Evolutionary conservation across 2,888 invertebrate genomes (phyloP).

Genomic region (Calephelis perditalis): DNA sequence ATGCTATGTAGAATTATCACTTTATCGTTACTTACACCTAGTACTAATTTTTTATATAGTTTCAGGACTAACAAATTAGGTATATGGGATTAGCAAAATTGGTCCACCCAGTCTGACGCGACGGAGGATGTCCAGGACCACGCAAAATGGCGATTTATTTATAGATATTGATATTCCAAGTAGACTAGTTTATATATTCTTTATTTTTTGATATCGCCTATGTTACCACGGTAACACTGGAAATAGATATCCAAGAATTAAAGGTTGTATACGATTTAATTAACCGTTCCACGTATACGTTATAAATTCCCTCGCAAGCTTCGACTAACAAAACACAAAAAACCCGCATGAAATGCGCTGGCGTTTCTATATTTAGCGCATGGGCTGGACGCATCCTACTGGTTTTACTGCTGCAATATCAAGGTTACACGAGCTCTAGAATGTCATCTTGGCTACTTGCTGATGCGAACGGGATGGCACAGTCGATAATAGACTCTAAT

Average conservation of each 20-base stretch:
- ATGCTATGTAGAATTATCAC: no score
- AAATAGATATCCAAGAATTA: slow-evolving; percentile 9
- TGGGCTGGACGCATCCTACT: slow-evolving; percentile 65
- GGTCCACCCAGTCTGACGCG: no score
- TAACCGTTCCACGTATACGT: slow-evolving; percentile 48
- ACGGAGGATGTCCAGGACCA: no score
- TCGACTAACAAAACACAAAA: slow-evolving; percentile 58
- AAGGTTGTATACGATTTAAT: slow-evolving; percentile 54
- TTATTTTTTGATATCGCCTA: no score
- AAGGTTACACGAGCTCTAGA: slow-evolving; percentile 60
- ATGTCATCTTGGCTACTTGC: slow-evolving; percentile 55
- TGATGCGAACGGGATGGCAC: slow-evolving; percentile 38
- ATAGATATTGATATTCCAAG: no score
- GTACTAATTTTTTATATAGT: no score
- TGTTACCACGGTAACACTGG: background rate
- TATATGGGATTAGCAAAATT: no score
- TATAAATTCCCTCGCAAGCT: slow-evolving; percentile 54
- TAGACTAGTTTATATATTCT: no score
- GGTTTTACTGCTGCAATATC: slow-evolving; percentile 65
- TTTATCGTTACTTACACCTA: no score
- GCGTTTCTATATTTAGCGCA: slow-evolving; percentile 63
- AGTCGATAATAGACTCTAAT: slow-evolving; percentile 38
- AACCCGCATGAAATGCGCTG: slow-evolving; percentile 58
- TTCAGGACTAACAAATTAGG: no score
- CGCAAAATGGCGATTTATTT: no score